Percentiles rank a stretch among this genome's conserved stretches.
These are phyloP conservation scores for Channa maculata DNA, from an alignment of 2,113 vertebrate species.

Conservation along the genomic window DNA sequence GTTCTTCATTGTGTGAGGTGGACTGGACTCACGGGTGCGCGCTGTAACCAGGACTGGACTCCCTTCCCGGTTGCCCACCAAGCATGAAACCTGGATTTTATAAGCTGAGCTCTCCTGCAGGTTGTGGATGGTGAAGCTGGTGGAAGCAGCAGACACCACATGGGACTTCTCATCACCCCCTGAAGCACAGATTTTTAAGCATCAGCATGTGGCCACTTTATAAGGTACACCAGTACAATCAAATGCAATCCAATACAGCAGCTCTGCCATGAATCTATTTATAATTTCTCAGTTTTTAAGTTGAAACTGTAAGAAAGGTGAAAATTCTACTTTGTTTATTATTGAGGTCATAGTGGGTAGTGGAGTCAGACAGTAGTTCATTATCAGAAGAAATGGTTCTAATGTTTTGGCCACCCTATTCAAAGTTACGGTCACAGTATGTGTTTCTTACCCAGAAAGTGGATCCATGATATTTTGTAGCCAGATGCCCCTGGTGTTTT, in stretches of 20 bases:
- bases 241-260: no score
- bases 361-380: no score
- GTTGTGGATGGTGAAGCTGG: conserved; percentile 77
- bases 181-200: conserved; percentile 53
- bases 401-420: no score
- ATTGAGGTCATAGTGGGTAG: no score
- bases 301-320: no score
- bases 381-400: no score
- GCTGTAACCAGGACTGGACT: conserved; percentile 83
- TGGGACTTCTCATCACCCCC: conserved; percentile 83
- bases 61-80: conserved; percentile 78
- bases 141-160: conserved; percentile 71
- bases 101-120: conserved; percentile 85
- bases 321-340: no score
- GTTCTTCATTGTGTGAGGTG: background rate
- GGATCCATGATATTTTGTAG: conserved; percentile 88
- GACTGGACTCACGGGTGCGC: conserved; percentile 85
- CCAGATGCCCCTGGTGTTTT: conserved; percentile 80
- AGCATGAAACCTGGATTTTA: conserved; percentile 84
- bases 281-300: no score
- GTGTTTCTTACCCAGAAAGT: conserved; percentile 79
- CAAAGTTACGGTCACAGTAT: background rate
- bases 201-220: background rate
- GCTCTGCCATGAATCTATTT: no score
- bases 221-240: no score